These are phyloP conservation scores for Chascanopsetta lugubris DNA, from an alignment of 2,113 vertebrate genomes.

Conservation along the genomic window DNA sequence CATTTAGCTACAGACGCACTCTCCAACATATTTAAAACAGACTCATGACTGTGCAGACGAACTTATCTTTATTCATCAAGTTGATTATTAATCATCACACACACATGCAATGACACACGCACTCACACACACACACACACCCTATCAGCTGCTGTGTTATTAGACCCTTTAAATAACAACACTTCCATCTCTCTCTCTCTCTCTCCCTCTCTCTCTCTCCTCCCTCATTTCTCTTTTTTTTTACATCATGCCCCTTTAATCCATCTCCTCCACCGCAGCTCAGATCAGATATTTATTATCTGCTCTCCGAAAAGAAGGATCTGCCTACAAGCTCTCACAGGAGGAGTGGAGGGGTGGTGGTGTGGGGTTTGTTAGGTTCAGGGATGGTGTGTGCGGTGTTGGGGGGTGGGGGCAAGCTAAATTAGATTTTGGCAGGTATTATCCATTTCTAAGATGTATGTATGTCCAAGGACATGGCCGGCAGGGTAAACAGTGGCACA, in stretches of 20 bases:
- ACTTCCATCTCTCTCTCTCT: background rate
- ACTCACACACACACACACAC: slow-evolving; percentile 9
- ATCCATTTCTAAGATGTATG: slow-evolving; percentile 76
- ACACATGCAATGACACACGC: no score
- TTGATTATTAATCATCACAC: no score
- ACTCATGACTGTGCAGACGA: no score
- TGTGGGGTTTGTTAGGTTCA: no score
- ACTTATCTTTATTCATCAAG: no score
- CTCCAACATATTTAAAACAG: no score
- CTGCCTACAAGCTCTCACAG: slow-evolving; percentile 55
- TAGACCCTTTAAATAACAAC: background rate
- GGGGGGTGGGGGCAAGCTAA: slow-evolving; percentile 47
- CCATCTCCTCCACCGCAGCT: slow-evolving; percentile 39
- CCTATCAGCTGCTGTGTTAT: no score
- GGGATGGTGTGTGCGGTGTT: no score
- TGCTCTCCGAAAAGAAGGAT: slow-evolving; percentile 44
- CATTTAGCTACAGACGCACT: background rate
- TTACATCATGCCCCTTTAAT: slow-evolving; percentile 36
- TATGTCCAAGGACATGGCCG: slow-evolving; percentile 67
- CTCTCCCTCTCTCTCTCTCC: background rate
- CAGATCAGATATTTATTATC: slow-evolving; percentile 71
- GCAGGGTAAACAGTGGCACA: slow-evolving; percentile 76
- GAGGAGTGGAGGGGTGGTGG: no score
- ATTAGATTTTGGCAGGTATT: slow-evolving; percentile 78
- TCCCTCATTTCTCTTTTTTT: no score